A percentile compares a stretch with the other conserved stretches of the same genome.
phyloP scores from a whole-genome alignment of 1,140 invertebrate genomes.

The Leptopilina boulardi region DNA sequence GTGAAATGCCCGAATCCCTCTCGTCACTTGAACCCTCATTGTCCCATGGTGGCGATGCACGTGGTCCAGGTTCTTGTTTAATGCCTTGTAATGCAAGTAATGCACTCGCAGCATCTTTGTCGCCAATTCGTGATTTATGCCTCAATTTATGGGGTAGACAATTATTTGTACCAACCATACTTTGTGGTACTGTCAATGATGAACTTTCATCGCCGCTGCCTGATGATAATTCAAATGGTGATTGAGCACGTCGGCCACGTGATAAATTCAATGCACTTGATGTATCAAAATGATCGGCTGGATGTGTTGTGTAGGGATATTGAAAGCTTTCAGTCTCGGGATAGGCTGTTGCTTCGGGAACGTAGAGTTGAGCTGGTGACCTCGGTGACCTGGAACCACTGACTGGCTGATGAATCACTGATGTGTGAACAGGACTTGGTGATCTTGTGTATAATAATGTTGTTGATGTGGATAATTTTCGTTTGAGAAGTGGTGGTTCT shows the following conservation, averaged over 20 bases:
- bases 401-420: conserved; percentile 81
- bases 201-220: conserved; percentile 83
- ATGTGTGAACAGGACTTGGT: conserved; percentile 81
- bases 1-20: conserved; percentile 90
- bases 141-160: conserved; percentile 91
- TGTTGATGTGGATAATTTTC: conserved; percentile 79
- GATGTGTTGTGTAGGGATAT: conserved; percentile 75
- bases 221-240: conserved; percentile 83
- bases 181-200: conserved; percentile 74
- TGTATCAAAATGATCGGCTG: conserved; percentile 74
- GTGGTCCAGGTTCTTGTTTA: conserved; percentile 86
- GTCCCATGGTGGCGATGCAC: conserved; percentile 88
- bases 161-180: conserved; percentile 75
- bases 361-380: conserved; percentile 71
- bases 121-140: conserved; percentile 93
- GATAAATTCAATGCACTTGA: conserved; percentile 81
- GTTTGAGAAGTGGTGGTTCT: conserved; percentile 89
- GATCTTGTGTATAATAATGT: conserved; percentile 77
- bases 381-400: conserved; percentile 67
- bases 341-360: conserved; percentile 64
- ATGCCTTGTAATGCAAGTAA: conserved; percentile 87
- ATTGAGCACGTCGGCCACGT: conserved; percentile 77
- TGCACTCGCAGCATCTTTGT: conserved; percentile 89
- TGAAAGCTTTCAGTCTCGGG: conserved; percentile 73
- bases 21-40: conserved; percentile 90